Percentiles rank a stretch among this genome's conserved stretches.
phyloP scores from a whole-genome alignment of 2,113 vertebrate species.

The Dendropsophus ebraccatus region DNA sequence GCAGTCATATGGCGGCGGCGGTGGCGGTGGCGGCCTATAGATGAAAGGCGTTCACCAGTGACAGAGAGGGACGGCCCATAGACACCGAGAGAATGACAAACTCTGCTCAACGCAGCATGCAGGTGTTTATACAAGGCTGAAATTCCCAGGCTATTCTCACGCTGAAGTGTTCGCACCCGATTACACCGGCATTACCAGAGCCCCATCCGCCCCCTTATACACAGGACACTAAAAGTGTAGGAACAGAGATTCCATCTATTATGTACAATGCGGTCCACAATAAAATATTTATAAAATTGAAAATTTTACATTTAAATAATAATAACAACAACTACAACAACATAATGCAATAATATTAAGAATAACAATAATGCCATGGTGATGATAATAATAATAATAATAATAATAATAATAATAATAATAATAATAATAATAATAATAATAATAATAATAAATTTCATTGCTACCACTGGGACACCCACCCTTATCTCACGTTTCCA shows the following conservation, averaged over 20 bases:
- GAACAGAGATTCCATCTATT: background rate
- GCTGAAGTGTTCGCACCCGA: constrained; percentile 11
- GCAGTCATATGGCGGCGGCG: background rate
- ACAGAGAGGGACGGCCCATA: background rate
- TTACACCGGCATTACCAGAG: constrained; percentile 5
- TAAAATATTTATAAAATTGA: background rate
- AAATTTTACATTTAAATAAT: background rate
- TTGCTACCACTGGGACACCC: background rate
- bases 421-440: too few species aligned
- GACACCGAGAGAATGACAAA: constrained; percentile 1
- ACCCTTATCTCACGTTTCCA: background rate
- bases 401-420: too few species aligned
- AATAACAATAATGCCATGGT: too few species aligned
- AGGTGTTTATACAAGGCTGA: constrained; percentile 21
- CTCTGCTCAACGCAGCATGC: constrained; percentile 22
- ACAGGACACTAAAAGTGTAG: background rate
- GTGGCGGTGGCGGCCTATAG: background rate
- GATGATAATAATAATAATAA: too few species aligned
- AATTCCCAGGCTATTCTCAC: constrained; percentile 33
- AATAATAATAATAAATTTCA: too few species aligned
- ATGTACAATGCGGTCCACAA: background rate
- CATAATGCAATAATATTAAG: too few species aligned
- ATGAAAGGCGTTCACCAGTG: background rate
- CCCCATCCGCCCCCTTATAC: background rate
- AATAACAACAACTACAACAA: background rate